These are phyloP conservation scores for Caenorhabditis auriculariae DNA, from an alignment of 2,888 invertebrate species.

Conservation along the genomic window DNA sequence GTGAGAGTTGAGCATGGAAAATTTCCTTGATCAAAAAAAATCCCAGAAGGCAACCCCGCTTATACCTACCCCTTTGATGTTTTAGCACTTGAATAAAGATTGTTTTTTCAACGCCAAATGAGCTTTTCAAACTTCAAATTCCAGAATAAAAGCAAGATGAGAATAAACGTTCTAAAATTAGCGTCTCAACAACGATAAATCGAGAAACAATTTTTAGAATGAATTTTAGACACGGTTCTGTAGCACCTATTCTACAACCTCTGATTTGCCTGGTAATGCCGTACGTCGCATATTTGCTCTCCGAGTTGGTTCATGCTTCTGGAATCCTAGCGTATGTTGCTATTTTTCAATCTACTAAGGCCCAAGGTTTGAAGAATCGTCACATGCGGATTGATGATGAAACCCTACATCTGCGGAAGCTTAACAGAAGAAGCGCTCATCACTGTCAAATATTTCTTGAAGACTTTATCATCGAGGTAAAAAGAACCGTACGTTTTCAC, in stretches of 20 bases:
- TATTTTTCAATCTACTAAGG: background rate
- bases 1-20: too few species aligned
- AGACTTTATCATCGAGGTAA: slow-evolving; percentile 85
- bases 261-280: slow-evolving; percentile 97
- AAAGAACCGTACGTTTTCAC: background rate
- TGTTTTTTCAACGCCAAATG: too few species aligned
- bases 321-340: slow-evolving; percentile 92
- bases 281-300: slow-evolving; percentile 90
- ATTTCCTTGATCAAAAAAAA: too few species aligned
- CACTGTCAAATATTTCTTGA: slow-evolving; percentile 81
- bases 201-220: background rate
- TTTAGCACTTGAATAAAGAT: too few species aligned
- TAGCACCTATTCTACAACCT: slow-evolving; percentile 94
- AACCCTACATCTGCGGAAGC: slow-evolving; percentile 54
- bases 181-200: too few species aligned
- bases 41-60: too few species aligned
- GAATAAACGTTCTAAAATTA: too few species aligned
- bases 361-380: slow-evolving; percentile 76
- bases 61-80: too few species aligned
- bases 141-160: too few species aligned
- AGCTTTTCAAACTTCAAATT: too few species aligned
- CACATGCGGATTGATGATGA: slow-evolving; percentile 98
- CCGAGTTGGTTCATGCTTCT: slow-evolving; percentile 96
- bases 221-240: slow-evolving; percentile 77
- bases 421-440: slow-evolving; percentile 49